These are phyloP conservation scores for Penaeus vannamei DNA, from an alignment of 1,140 invertebrate genomes.

Conservation along the genomic window DNA sequence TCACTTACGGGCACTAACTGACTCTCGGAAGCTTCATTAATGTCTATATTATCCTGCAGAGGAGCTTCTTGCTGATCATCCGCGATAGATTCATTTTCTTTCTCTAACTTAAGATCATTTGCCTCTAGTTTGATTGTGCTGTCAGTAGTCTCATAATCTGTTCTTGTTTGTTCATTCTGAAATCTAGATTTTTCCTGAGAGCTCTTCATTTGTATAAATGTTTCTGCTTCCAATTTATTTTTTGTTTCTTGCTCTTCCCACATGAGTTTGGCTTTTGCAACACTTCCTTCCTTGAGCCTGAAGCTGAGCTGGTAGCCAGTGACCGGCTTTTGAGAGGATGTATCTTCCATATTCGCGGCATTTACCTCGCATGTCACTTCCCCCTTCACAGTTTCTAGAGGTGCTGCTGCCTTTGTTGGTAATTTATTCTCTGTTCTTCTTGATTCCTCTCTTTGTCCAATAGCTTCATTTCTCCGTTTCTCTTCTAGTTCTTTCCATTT, in stretches of 20 bases:
- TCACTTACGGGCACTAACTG: no score
- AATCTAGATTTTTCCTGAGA: no score
- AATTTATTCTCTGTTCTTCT: neutral
- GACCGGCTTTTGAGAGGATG: neutral
- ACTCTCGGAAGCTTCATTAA: no score
- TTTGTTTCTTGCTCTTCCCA: constrained; percentile 39
- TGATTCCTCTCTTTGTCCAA: neutral
- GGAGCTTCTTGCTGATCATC: no score
- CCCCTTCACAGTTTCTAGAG: neutral
- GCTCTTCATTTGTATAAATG: no score
- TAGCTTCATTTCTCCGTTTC: neutral
- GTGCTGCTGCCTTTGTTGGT: neutral
- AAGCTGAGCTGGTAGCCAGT: constrained; percentile 16
- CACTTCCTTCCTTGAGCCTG: constrained; percentile 27
- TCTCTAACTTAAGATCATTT: no score
- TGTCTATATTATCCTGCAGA: no score
- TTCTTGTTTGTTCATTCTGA: no score
- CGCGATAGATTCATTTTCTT: no score
- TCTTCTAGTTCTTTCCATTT: neutral
- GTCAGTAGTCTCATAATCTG: no score
- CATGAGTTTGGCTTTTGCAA: constrained; percentile 17
- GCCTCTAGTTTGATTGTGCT: no score
- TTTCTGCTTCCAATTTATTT: neutral
- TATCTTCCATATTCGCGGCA: neutral
- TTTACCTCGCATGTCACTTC: neutral